These are phyloP conservation scores for Dryas iulia DNA, from an alignment of 1,140 invertebrate genomes.

Conservation along the genomic window DNA sequence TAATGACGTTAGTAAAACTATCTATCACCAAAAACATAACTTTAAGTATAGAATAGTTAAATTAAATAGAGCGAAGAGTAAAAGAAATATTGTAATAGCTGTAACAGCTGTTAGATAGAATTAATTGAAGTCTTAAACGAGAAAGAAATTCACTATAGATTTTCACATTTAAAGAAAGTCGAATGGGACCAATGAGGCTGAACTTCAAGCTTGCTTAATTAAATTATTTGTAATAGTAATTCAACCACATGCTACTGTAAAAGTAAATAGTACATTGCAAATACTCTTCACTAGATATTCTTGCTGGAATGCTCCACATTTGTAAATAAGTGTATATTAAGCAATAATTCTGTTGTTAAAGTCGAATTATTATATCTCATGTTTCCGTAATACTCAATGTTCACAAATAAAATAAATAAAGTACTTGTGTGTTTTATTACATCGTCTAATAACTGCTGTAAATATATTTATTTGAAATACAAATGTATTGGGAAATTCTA, in stretches of 20 bases:
- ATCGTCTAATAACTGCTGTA: not conserved
- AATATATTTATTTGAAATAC: not conserved
- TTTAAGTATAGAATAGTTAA: constrained; percentile 70
- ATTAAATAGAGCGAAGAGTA: constrained; percentile 68
- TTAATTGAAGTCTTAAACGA: constrained; percentile 2
- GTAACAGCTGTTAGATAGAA: constrained; percentile 72
- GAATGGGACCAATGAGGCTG: constrained; percentile 29
- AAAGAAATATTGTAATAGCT: constrained; percentile 67
- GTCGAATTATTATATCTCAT: constrained; percentile 4
- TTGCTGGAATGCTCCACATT: not conserved
- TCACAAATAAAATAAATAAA: not conserved
- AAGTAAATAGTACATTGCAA: not conserved
- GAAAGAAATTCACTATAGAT: constrained; percentile 15
- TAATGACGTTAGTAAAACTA: not conserved
- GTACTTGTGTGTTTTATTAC: not conserved
- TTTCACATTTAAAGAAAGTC: constrained; percentile 7
- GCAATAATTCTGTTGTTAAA: constrained; percentile 5
- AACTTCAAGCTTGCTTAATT: constrained; percentile 3
- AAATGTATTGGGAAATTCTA: not conserved
- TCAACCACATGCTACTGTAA: not conserved
- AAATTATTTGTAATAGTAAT: not conserved
- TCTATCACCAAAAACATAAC: constrained; percentile 57
- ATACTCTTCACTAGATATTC: not conserved
- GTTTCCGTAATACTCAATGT: constrained; percentile 8
- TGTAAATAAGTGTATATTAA: constrained; percentile 2